Evolutionary conservation across 2,888 invertebrate species (phyloP).

Genomic region (Dastarcus helophoroides): DNA sequence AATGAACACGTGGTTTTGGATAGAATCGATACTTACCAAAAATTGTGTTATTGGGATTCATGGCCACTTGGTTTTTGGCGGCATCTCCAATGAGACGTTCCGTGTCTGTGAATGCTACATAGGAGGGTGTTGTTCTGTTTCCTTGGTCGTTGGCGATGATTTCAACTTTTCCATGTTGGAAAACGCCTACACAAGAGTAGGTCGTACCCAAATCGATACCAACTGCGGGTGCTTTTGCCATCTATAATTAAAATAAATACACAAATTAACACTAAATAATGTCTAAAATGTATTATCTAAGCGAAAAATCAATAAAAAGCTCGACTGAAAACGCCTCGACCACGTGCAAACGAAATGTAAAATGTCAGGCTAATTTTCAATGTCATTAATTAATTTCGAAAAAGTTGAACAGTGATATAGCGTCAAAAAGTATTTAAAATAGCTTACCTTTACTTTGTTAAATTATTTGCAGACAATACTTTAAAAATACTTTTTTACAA

Average conservation of each 20-base stretch:
- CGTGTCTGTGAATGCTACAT: constrained; percentile 76
- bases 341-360: constrained; percentile 3
- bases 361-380: constrained; percentile 4
- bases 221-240: constrained; percentile 72
- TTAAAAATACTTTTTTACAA: constrained; percentile 23
- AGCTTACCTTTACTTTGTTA: constrained; percentile 21
- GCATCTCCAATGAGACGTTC: constrained; percentile 76
- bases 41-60: constrained; percentile 82
- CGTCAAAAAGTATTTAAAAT: constrained; percentile 7
- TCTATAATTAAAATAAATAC: constrained; percentile 34
- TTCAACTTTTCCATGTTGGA: constrained; percentile 84
- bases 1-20: no score
- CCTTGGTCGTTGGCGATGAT: constrained; percentile 87
- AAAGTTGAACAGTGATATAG: no score
- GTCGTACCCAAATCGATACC: constrained; percentile 96
- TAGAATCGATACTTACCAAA: constrained; percentile 57
- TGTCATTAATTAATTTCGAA: no score
- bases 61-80: constrained; percentile 74
- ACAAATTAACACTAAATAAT: constrained; percentile 3
- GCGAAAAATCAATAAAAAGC: constrained; percentile 9
- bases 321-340: no score
- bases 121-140: constrained; percentile 77
- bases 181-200: constrained; percentile 88
- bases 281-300: not conserved
- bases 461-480: constrained; percentile 28